Base-by-base conservation (phyloP, 2,888 invertebrate species). In the Cephus pygmeus region DNA sequence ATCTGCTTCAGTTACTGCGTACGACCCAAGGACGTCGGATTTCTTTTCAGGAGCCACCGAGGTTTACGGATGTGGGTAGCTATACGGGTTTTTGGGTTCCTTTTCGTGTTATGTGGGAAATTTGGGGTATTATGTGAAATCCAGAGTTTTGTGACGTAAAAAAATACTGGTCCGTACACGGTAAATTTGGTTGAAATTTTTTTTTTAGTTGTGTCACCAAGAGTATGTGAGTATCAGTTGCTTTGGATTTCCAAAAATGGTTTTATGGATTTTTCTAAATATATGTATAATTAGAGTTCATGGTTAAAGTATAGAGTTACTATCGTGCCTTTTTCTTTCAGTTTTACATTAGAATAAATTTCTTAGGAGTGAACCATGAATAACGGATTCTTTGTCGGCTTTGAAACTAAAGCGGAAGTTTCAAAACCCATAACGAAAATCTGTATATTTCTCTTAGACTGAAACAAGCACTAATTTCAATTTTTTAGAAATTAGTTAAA, bases 1-100 rank as follows among this genome's bases (percentile, higher is more conserved):
- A 81, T 87, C 81, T 83, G 89, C 90, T 90, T 90, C 87, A 86
- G 85, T 87, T 88, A 86, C 83, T 79, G 82, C 81, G 84, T 87
- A 88, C 83, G 81, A 80, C 80, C 84, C 34, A 75, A 78, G 68
- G 80, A 79, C 75, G 79, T 79, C 79, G 82, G 78, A 74, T 75
- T 33, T 76, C 83, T 81, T 31, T 83, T 80, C 76, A 82, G 77
- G 71, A 75, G 76, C 35, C 68, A 33, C 69, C 76, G 79, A 77
- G 75, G 77, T 79, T 83, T 83, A 81, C 81, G 83, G 83, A 82
- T 80, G 81, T 79, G 81, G 77, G 30, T 74, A 30, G 40, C 73
- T 23, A 9, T 56, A 56, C 56, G 56, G 56, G 56, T 56, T 23
- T 56, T 23, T 6, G 56, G 56, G 9, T 56, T 56, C 23, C 23